A percentile compares a stretch with the other conserved stretches of the same genome.
Evolutionary conservation across 2,797 vertebrate genomes (phyloP).

Genomic region (Amblyraja radiata): DNA sequence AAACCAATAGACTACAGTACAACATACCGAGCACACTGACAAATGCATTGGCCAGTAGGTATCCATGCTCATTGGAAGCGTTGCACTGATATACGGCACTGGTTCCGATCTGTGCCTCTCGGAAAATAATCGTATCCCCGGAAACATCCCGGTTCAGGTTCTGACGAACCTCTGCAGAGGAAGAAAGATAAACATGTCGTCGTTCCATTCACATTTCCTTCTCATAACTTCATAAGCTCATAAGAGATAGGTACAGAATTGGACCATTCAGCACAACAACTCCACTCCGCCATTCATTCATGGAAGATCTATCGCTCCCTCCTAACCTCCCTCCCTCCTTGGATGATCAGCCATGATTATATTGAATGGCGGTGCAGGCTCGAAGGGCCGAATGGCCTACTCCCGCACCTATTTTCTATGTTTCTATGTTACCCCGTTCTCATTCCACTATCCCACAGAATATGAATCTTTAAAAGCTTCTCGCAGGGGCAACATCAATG

Average conservation of each 20-base stretch:
- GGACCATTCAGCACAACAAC: no score
- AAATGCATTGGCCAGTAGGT: slow-evolving; percentile 88
- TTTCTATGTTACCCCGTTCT: no score
- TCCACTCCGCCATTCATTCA: no score
- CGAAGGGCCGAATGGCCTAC: no score
- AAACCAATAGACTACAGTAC: neutral
- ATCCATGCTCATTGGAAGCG: slow-evolving; percentile 88
- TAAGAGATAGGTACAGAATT: no score
- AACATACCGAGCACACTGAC: slow-evolving; percentile 78
- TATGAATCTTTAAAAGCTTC: neutral
- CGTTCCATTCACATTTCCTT: neutral
- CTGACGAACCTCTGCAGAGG: slow-evolving; percentile 54
- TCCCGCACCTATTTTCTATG: no score
- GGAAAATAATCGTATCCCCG: slow-evolving; percentile 86
- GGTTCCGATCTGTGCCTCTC: slow-evolving; percentile 80
- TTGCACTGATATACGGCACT: slow-evolving; percentile 94
- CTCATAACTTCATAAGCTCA: no score
- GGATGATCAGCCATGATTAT: no score
- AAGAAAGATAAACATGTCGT: neutral
- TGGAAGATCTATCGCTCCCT: no score
- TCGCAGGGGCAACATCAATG: no score
- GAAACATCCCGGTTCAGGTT: slow-evolving; percentile 71
- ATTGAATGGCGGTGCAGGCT: no score
- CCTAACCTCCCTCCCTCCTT: no score
- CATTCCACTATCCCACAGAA: neutral